phyloP scores from a whole-genome alignment of 2,888 invertebrate species.

The Sipunculus nudus region DNA sequence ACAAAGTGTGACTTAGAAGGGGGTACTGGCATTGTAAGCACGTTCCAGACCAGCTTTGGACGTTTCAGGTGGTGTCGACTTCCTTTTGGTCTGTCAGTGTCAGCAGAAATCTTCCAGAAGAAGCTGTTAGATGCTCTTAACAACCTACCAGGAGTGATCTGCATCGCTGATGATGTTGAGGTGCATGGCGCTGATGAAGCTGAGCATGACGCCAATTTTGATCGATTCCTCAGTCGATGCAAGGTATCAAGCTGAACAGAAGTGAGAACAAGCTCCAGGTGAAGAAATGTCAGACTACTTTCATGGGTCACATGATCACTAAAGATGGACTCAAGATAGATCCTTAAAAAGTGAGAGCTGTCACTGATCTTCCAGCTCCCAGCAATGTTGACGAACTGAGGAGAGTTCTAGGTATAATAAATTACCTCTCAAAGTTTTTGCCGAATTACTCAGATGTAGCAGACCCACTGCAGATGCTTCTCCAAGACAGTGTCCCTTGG shows the following conservation, averaged over 20 bases:
- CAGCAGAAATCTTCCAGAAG: conserved; percentile 36
- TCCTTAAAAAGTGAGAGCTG: conserved; percentile 30
- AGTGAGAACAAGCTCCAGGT: conserved; percentile 12
- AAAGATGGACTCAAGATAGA: conserved; percentile 28
- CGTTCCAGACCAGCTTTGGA: conserved; percentile 29
- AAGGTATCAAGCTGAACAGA: conserved; percentile 27
- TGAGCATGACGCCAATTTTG: conserved; percentile 27
- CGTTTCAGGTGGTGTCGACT: conserved; percentile 34
- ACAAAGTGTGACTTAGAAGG: conserved; percentile 28
- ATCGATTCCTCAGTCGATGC: conserved; percentile 24
- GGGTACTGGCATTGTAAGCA: conserved; percentile 35
- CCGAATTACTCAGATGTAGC: conserved; percentile 23
- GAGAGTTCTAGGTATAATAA: conserved; percentile 35
- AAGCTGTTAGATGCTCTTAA: conserved; percentile 26
- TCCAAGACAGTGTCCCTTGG: conserved; percentile 26
- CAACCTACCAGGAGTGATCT: conserved; percentile 30
- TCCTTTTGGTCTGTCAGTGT: conserved; percentile 34
- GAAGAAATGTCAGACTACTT: conserved; percentile 12
- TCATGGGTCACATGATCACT: conserved; percentile 32
- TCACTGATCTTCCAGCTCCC: conserved; percentile 28
- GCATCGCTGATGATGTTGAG: conserved; percentile 34
- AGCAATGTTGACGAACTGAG: conserved; percentile 22
- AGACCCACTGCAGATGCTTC: conserved; percentile 26
- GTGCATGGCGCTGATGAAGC: conserved; percentile 22
- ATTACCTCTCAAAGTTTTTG: conserved; percentile 23